Evolutionary conservation across 2,888 invertebrate genomes (phyloP).

Genomic region (Neoaliturus tenellus): DNA sequence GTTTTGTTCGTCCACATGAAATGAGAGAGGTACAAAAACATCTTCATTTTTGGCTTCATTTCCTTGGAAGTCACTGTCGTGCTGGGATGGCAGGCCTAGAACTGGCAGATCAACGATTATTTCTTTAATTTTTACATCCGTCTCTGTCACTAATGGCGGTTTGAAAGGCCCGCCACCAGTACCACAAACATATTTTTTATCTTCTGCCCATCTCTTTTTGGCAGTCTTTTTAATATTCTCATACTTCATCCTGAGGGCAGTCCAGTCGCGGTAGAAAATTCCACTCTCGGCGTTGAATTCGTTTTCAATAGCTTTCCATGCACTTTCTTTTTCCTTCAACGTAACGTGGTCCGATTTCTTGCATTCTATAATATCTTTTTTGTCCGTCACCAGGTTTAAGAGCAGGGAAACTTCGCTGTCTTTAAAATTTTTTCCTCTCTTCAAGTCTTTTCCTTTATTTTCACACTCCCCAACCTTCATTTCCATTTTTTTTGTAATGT

Average conservation of each 20-base stretch:
- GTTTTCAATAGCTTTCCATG: background rate
- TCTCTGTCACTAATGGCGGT: background rate
- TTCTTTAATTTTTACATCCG: background rate
- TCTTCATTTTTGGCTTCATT: background rate
- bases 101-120: background rate
- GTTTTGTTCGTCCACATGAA: too few species aligned
- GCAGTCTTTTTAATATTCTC: background rate
- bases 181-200: background rate
- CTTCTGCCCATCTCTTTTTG: conserved; percentile 1
- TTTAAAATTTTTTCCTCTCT: background rate
- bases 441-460: background rate
- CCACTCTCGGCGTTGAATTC: background rate
- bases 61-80: background rate
- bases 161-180: conserved; percentile 5
- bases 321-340: background rate
- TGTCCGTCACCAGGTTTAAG: background rate
- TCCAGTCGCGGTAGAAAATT: background rate
- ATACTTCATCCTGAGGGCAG: background rate
- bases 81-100: background rate
- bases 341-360: background rate
- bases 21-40: too few species aligned
- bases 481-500: background rate
- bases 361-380: background rate
- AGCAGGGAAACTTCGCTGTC: background rate
- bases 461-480: background rate